A percentile compares a stretch with the other conserved stretches of the same genome.
These are phyloP conservation scores for Zootoca vivipara DNA, from an alignment of 2,113 vertebrate species.

Conservation along the genomic window DNA sequence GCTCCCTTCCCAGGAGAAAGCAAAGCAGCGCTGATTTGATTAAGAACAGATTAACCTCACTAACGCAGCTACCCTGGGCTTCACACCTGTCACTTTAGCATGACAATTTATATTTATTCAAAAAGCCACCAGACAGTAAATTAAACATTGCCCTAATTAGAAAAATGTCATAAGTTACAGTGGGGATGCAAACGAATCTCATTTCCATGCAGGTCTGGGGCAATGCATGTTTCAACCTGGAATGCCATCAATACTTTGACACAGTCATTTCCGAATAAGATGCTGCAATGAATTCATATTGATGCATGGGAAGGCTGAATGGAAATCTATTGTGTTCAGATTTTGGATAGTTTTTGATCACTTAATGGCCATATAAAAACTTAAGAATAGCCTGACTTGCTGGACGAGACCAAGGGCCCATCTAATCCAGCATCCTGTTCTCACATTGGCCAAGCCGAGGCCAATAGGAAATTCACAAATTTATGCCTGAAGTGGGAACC, in stretches of 20 bases:
- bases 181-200: conserved; percentile 76
- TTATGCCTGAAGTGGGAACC: too few relatives aligned
- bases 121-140: conserved; percentile 86
- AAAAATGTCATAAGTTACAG: conserved; percentile 84
- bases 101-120: conserved; percentile 88
- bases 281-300: conserved; percentile 24
- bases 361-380: too few relatives aligned
- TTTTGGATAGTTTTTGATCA: neutral
- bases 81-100: conserved; percentile 86
- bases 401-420: too few relatives aligned
- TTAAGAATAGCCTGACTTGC: too few relatives aligned
- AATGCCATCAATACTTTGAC: conserved; percentile 55
- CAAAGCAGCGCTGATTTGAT: conserved; percentile 87
- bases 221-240: conserved; percentile 61
- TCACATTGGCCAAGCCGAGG: too few relatives aligned
- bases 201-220: conserved; percentile 71
- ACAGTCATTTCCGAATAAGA: conserved; percentile 21
- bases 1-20: conserved; percentile 82
- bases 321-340: too few relatives aligned
- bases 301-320: neutral
- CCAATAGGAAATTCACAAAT: too few relatives aligned
- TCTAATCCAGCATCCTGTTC: too few relatives aligned
- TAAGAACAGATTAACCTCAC: conserved; percentile 88
- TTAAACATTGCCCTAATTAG: conserved; percentile 88
- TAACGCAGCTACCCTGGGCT: conserved; percentile 84